Evolutionary conservation across 2,888 invertebrate species (phyloP).

Genomic region (Ecdyonurus torrentis): DNA sequence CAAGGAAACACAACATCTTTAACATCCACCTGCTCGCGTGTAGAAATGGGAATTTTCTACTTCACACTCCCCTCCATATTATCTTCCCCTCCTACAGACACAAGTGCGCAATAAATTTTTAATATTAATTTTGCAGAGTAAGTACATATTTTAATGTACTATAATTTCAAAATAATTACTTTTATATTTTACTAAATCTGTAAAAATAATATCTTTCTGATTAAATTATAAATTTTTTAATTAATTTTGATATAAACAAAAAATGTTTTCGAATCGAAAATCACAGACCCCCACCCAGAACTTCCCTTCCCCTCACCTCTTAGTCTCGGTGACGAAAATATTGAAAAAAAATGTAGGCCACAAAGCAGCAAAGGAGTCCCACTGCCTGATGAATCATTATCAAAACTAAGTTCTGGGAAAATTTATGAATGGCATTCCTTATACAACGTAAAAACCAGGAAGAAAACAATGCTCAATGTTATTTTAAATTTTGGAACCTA

Average conservation of each 20-base stretch:
- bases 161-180: not conserved
- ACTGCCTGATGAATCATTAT: not conserved
- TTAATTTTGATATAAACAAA: not conserved
- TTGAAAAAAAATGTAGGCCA: not conserved
- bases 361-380: not conserved
- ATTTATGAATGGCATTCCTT: not conserved
- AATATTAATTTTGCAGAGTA: not conserved
- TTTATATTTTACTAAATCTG: not conserved
- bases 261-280: not conserved
- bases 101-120: not conserved
- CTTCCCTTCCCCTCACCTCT: not conserved
- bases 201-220: too few species aligned
- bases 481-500: too few species aligned
- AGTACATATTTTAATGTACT: not conserved
- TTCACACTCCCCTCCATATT: not conserved
- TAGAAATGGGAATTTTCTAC: not conserved
- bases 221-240: too few species aligned
- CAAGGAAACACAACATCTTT: not conserved
- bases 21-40: slow-evolving; percentile 1
- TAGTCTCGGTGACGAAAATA: too few species aligned
- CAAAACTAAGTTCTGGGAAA: not conserved
- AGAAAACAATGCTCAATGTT: too few species aligned
- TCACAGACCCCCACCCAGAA: not conserved
- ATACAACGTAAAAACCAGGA: not conserved
- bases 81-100: not conserved